Evolutionary conservation across 2,113 vertebrate genomes (phyloP).

Genomic region (Sinocyclocheilus maitianheensis): DNA sequence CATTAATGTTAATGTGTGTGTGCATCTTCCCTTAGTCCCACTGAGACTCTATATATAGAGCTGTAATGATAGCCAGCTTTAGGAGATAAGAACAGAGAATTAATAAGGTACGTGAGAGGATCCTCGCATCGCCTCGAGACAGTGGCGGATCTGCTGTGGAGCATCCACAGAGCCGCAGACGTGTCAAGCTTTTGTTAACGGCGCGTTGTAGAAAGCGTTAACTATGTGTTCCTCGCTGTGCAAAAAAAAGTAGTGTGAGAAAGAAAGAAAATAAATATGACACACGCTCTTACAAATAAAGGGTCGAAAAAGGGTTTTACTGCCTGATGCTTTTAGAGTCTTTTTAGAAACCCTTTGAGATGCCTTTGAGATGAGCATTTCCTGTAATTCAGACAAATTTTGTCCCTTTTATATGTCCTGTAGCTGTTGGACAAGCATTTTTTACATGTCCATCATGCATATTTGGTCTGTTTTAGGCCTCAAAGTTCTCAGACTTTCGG

Average conservation of each 20-base stretch:
- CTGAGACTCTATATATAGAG: constrained; percentile 77
- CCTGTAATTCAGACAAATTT: not conserved
- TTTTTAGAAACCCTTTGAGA: not conserved
- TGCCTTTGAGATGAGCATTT: not conserved
- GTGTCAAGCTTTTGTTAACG: constrained; percentile 61
- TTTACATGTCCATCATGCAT: not conserved
- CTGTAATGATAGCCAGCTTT: constrained; percentile 77
- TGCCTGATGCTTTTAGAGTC: not conserved
- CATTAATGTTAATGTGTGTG: constrained; percentile 75
- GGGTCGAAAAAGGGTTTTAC: not conserved
- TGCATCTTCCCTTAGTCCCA: constrained; percentile 74
- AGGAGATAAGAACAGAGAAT: constrained; percentile 76
- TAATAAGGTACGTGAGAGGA: constrained; percentile 77
- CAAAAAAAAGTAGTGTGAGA: not conserved
- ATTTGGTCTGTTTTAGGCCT: not conserved
- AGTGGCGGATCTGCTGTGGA: constrained; percentile 65
- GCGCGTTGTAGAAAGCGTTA: not conserved
- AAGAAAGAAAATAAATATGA: not conserved
- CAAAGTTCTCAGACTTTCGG: not conserved
- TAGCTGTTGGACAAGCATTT: not conserved
- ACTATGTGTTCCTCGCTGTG: not conserved
- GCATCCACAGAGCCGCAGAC: constrained; percentile 66
- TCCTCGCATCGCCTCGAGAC: constrained; percentile 71
- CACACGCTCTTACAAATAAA: not conserved
- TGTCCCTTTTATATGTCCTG: not conserved